Conservation (phyloP, 2,888 invertebrate genomes). For the Zeuzera pyrina region DNA sequence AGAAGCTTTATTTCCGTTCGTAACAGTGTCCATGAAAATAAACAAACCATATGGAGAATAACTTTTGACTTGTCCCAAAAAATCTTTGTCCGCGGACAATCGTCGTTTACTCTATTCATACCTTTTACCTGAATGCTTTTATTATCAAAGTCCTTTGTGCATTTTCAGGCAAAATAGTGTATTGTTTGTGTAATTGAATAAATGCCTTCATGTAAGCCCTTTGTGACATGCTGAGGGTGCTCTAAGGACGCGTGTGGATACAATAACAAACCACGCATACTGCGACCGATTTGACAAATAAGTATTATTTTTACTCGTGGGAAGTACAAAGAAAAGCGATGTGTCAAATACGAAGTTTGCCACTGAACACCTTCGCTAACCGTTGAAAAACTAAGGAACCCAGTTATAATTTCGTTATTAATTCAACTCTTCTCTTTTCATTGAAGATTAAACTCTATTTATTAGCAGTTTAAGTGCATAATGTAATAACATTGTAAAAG, state of each 20-base stretch:
- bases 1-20: constrained; percentile 28
- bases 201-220: constrained; percentile 48
- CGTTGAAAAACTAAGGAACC: constrained; percentile 49
- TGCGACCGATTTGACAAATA: constrained; percentile 9
- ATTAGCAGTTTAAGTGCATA: constrained; percentile 44
- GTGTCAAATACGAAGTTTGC: not conserved
- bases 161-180: constrained; percentile 53
- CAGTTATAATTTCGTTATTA: constrained; percentile 44
- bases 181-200: constrained; percentile 70
- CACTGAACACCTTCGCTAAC: constrained; percentile 34
- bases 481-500: constrained; percentile 29
- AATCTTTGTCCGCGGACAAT: constrained; percentile 50
- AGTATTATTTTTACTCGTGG: constrained; percentile 20
- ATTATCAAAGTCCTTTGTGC: constrained; percentile 52
- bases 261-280: constrained; percentile 11
- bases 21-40: constrained; percentile 37
- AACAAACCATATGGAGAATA: constrained; percentile 48
- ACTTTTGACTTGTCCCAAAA: constrained; percentile 62
- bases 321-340: constrained; percentile 6
- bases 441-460: constrained; percentile 50
- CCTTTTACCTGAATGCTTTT: constrained; percentile 53
- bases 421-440: constrained; percentile 19
- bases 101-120: constrained; percentile 53
- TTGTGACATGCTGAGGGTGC: constrained; percentile 25
- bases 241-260: constrained; percentile 26